phyloP scores from a whole-genome alignment of 2,113 vertebrate species.

The Engraulis encrasicolus region DNA sequence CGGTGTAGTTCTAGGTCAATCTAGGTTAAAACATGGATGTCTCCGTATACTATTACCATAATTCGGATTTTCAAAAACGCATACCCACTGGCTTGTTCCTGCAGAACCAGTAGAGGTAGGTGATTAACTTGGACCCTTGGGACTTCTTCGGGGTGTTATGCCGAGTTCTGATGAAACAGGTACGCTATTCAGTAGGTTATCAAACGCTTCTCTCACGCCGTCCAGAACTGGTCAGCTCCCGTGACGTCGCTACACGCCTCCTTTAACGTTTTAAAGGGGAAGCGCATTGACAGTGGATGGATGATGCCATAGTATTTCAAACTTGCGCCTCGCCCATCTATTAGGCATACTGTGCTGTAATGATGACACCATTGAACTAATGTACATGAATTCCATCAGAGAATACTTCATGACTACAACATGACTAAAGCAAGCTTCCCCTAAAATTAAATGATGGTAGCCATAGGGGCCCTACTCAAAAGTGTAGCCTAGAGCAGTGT shows the following conservation, averaged over 20 bases:
- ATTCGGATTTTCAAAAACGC: neutral
- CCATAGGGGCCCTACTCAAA: too few species aligned
- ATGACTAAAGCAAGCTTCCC: too few species aligned
- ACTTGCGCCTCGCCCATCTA: neutral
- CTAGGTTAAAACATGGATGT: slow-evolving; percentile 9
- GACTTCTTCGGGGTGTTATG: slow-evolving; percentile 49
- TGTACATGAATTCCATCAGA: neutral
- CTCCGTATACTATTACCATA: neutral
- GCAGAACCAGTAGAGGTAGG: neutral
- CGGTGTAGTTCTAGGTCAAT: slow-evolving; percentile 12
- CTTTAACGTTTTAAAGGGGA: slow-evolving; percentile 65
- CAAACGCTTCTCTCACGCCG: slow-evolving; percentile 2
- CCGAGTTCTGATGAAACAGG: slow-evolving; percentile 47
- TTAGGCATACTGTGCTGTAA: neutral
- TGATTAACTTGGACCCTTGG: slow-evolving; percentile 14
- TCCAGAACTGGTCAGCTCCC: slow-evolving; percentile 7
- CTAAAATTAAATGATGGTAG: too few species aligned
- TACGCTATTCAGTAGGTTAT: slow-evolving; percentile 51
- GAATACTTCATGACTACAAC: too few species aligned
- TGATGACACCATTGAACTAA: neutral
- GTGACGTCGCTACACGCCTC: slow-evolving; percentile 62
- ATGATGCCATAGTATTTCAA: neutral
- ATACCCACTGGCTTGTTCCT: neutral
- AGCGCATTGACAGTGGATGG: slow-evolving; percentile 36
- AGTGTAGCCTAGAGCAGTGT: too few species aligned